Evolutionary conservation across 2,888 invertebrate genomes (phyloP).

Genomic region (Dolichomitus sp.): DNA sequence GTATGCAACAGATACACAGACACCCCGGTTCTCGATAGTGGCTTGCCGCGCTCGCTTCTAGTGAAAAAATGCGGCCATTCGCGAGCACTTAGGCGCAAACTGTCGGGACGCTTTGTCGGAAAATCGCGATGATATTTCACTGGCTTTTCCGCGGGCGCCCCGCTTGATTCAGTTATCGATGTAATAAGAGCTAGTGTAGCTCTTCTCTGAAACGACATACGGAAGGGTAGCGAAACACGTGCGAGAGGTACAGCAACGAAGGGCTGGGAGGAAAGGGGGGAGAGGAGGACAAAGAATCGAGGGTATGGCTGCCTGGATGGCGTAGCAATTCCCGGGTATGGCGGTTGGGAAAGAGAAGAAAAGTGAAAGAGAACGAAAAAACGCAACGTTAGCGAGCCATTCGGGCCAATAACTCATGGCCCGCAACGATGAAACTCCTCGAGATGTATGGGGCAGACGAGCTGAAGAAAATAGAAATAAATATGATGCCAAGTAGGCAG

Average conservation of each 20-base stretch:
- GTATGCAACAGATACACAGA: neutral
- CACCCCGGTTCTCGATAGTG: slow-evolving; percentile 16
- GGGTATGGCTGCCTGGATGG: neutral
- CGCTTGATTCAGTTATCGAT: slow-evolving; percentile 71
- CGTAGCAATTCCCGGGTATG: slow-evolving; percentile 10
- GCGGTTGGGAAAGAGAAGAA: neutral
- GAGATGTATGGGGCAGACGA: slow-evolving; percentile 70
- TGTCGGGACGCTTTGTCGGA: slow-evolving; percentile 79
- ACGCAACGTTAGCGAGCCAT: slow-evolving; percentile 33
- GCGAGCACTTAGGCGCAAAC: slow-evolving; percentile 80
- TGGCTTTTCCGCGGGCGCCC: slow-evolving; percentile 71
- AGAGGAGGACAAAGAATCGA: neutral
- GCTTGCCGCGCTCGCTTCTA: slow-evolving; percentile 51
- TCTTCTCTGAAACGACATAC: slow-evolving; percentile 19
- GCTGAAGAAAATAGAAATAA: slow-evolving; percentile 78
- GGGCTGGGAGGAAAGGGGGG: neutral
- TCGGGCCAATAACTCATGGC: slow-evolving; percentile 54
- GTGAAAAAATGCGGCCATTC: slow-evolving; percentile 82
- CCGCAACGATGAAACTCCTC: slow-evolving; percentile 35
- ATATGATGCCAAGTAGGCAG: slow-evolving; percentile 68
- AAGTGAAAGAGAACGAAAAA: slow-evolving; percentile 17
- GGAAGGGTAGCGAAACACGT: slow-evolving; percentile 49
- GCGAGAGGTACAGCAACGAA: neutral
- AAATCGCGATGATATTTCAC: slow-evolving; percentile 82
- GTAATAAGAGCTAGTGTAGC: slow-evolving; percentile 70